These are phyloP conservation scores for Corythornis vintsioides DNA, from an alignment of 2,113 vertebrate genomes.

Conservation along the genomic window DNA sequence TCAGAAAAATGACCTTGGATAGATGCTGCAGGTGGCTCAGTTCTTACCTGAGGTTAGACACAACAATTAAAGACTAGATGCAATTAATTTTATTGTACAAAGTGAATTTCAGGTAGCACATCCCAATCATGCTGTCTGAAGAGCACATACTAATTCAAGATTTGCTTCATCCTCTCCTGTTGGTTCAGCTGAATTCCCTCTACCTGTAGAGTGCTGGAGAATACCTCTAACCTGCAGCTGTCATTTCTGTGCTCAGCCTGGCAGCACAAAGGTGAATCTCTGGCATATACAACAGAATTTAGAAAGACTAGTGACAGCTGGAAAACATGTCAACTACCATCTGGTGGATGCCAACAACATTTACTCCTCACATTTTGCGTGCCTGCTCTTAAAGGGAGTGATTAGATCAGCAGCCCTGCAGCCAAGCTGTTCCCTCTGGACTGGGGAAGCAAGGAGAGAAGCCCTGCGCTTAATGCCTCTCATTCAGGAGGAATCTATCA, in stretches of 20 bases:
- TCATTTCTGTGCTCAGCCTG: not conserved
- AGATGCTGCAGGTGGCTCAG: not conserved
- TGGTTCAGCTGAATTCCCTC: not conserved
- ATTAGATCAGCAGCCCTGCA: not conserved
- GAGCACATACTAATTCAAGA: not conserved
- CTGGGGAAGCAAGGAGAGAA: not conserved
- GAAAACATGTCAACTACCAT: not conserved
- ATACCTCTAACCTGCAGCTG: not conserved
- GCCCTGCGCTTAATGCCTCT: not conserved
- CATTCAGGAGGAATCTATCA: not conserved
- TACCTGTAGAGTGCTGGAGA: not conserved
- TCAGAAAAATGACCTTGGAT: not conserved
- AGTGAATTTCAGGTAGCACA: not conserved
- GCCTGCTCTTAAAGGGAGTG: not conserved
- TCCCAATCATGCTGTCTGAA: not conserved
- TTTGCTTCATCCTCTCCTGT: not conserved
- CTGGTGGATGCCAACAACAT: not conserved
- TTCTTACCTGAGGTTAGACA: not conserved
- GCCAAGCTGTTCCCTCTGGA: not conserved
- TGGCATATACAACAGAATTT: not conserved
- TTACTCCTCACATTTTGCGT: not conserved
- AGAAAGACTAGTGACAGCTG: not conserved
- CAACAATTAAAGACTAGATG: not conserved
- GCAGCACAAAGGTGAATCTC: conserved; percentile 28
- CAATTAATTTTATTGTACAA: not conserved